Conservation (phyloP, 2,888 invertebrate genomes). For the Drosophila recens region DNA sequence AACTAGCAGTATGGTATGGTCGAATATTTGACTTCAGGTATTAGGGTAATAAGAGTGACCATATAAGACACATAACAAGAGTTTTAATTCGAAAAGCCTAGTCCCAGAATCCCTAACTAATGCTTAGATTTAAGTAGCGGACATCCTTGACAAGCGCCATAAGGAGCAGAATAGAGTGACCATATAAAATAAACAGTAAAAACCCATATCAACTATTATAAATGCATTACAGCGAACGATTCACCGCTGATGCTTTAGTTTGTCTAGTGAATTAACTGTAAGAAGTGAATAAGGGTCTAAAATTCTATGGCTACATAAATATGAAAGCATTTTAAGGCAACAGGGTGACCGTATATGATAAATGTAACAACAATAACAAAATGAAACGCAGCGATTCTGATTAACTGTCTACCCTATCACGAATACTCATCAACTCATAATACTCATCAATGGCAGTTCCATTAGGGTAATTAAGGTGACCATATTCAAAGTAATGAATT, state of each 20-base stretch:
- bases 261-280: too few species aligned
- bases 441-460: not conserved
- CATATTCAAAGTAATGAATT: not conserved
- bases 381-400: not conserved
- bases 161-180: not conserved
- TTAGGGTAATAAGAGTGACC: not conserved
- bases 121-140: not conserved
- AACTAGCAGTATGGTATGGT: not conserved
- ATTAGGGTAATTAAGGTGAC: conserved; percentile 10
- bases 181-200: not conserved
- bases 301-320: too few species aligned
- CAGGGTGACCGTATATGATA: conserved; percentile 64
- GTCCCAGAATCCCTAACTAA: not conserved
- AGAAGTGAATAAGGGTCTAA: too few species aligned
- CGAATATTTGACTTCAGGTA: not conserved
- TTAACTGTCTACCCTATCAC: not conserved
- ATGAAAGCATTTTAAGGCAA: not conserved
- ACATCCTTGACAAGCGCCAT: too few species aligned
- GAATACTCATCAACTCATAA: not conserved
- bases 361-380: not conserved
- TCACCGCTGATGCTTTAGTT: too few species aligned
- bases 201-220: too few species aligned
- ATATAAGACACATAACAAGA: not conserved
- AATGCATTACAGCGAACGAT: too few species aligned
- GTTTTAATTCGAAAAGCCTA: not conserved